A percentile compares a stretch with the other conserved stretches of the same genome.
These are phyloP conservation scores for Linhomoeus sp. DNA, from an alignment of 2,888 invertebrate species.

Conservation along the genomic window DNA sequence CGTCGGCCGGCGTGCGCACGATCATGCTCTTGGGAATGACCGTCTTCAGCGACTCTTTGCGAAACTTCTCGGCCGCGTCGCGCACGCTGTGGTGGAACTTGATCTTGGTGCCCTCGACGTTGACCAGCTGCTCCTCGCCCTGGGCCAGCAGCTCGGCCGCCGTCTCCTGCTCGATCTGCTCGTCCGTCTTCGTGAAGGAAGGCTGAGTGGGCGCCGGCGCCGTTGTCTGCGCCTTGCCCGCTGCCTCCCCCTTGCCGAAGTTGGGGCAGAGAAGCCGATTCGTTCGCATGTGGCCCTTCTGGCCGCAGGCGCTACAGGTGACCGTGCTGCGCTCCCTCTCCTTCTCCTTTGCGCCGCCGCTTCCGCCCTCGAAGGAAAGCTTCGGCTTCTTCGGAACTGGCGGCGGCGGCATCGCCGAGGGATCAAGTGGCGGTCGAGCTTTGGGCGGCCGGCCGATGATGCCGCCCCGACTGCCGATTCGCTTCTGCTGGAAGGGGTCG, in stretches of 20 bases:
- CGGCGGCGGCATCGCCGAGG: neutral
- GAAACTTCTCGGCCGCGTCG: constrained; percentile 25
- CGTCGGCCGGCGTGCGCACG: neutral
- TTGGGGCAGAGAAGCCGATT: constrained; percentile 81
- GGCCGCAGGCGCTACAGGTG: constrained; percentile 80
- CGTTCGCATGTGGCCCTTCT: constrained; percentile 54
- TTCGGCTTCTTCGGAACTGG: neutral
- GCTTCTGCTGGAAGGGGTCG: neutral
- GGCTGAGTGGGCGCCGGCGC: too few relatives aligned
- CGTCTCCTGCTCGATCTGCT: constrained; percentile 50
- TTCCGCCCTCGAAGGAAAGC: neutral
- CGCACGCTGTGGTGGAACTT: constrained; percentile 13
- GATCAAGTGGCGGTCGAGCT: neutral
- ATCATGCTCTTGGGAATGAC: neutral
- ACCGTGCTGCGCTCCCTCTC: too few relatives aligned
- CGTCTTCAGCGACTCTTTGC: constrained; percentile 3
- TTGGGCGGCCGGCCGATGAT: constrained; percentile 6
- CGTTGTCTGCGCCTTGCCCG: too few relatives aligned
- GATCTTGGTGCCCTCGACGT: constrained; percentile 35
- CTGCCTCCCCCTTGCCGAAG: constrained; percentile 45
- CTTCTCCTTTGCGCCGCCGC: neutral
- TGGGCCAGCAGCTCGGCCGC: constrained; percentile 39
- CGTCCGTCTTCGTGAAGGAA: constrained; percentile 37
- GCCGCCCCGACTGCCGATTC: neutral
- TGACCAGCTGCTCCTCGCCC: constrained; percentile 27